Percentiles rank a stretch among this genome's conserved stretches.
Conservation (phyloP, 2,113 vertebrate species). For the Cinclus cinclus region DNA sequence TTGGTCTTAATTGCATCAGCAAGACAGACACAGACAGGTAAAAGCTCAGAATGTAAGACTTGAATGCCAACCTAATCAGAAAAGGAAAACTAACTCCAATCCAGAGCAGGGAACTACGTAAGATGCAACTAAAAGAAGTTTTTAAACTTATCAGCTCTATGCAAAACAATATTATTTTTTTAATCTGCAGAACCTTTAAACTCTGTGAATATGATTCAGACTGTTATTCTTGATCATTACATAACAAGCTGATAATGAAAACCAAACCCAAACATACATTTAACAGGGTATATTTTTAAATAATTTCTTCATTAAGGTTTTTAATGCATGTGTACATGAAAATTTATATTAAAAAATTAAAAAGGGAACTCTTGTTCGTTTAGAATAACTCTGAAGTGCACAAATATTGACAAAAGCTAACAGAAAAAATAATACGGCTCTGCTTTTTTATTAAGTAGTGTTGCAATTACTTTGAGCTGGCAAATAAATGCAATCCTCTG, state of each 20-base stretch:
- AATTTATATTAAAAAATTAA: constrained; percentile 79
- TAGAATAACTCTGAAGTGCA: constrained; percentile 79
- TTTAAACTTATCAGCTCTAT: not conserved
- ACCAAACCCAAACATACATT: constrained; percentile 31
- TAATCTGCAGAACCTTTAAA: not conserved
- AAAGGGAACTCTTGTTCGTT: constrained; percentile 73
- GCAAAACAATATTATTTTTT: not conserved
- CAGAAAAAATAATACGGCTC: constrained; percentile 77
- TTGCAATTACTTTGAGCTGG: constrained; percentile 64
- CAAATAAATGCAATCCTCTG: constrained; percentile 56
- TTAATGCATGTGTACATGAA: constrained; percentile 79
- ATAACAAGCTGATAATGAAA: not conserved
- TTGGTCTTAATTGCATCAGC: not conserved
- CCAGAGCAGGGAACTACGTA: not conserved
- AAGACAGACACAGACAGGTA: not conserved
- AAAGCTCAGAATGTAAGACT: not conserved
- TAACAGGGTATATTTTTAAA: constrained; percentile 68
- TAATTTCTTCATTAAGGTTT: constrained; percentile 71
- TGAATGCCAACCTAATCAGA: not conserved
- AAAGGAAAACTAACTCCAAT: not conserved
- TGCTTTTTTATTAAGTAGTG: constrained; percentile 71
- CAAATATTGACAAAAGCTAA: constrained; percentile 77
- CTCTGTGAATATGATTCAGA: not conserved
- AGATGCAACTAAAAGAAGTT: not conserved
- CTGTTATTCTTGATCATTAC: not conserved